A percentile compares a stretch with the other conserved stretches of the same genome.
Conservation (phyloP, 2,888 invertebrate species). For the Margaritifera margaritifera region DNA sequence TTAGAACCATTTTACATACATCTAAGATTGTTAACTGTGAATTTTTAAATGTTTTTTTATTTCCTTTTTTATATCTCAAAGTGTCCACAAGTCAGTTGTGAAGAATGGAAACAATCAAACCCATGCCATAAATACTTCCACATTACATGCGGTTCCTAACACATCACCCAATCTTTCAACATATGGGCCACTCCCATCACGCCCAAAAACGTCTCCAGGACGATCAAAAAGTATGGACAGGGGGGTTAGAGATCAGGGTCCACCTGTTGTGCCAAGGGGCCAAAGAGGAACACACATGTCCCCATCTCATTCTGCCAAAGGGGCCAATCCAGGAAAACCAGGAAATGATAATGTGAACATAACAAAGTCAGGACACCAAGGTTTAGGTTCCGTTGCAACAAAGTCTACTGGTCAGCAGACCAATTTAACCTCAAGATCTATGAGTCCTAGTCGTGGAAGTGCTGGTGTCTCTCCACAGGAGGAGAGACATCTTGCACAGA, state of each 20-base stretch:
- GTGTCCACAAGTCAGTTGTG: conserved; percentile 46
- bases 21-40: too few species aligned
- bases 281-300: too few species aligned
- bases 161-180: background rate
- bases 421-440: conserved; percentile 19
- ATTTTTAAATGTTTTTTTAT: background rate
- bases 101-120: conserved; percentile 35
- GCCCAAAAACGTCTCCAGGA: conserved; percentile 22
- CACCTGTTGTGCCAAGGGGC: conserved; percentile 27
- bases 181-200: conserved; percentile 4
- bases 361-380: too few species aligned
- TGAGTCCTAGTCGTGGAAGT: conserved; percentile 14
- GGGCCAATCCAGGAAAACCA: too few species aligned
- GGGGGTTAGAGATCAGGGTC: conserved; percentile 13
- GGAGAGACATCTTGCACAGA: background rate
- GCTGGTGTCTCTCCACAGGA: background rate
- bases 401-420: too few species aligned
- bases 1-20: background rate
- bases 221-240: conserved; percentile 10
- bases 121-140: background rate
- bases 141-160: conserved; percentile 2
- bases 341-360: too few species aligned
- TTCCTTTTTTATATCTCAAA: conserved; percentile 38
- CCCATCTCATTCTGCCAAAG: too few species aligned
- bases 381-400: too few species aligned